Conservation (phyloP, 2,888 invertebrate species). For the Dermolepida albohirtum region DNA sequence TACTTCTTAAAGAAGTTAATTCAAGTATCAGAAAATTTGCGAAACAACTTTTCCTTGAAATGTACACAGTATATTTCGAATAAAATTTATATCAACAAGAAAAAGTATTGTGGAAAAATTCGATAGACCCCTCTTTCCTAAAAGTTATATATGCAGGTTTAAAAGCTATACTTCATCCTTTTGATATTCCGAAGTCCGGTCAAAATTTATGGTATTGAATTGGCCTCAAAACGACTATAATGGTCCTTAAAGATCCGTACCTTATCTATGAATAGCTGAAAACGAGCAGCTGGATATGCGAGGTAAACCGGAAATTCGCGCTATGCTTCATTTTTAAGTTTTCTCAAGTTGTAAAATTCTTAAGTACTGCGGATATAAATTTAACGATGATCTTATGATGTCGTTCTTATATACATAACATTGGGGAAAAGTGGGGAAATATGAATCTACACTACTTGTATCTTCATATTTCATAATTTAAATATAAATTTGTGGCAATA, state of each 20-base stretch:
- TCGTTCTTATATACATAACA: slow-evolving; percentile 7
- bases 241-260: slow-evolving; percentile 50
- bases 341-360: slow-evolving; percentile 39
- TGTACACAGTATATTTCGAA: slow-evolving; percentile 27
- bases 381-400: slow-evolving; percentile 32
- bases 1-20: slow-evolving; percentile 23
- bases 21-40: slow-evolving; percentile 17
- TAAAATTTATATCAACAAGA: slow-evolving; percentile 35
- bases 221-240: slow-evolving; percentile 52
- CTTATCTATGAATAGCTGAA: slow-evolving; percentile 52
- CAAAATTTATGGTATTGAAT: slow-evolving; percentile 53
- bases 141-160: slow-evolving; percentile 43
- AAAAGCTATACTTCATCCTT: slow-evolving; percentile 48
- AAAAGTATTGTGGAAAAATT: slow-evolving; percentile 38
- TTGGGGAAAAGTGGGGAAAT: not conserved
- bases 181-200: slow-evolving; percentile 51
- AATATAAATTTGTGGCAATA: too few species aligned
- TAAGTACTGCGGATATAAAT: slow-evolving; percentile 38
- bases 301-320: slow-evolving; percentile 48
- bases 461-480: too few species aligned
- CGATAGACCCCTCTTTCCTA: slow-evolving; percentile 32
- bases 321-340: slow-evolving; percentile 43
- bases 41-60: slow-evolving; percentile 12
- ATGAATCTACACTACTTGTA: too few species aligned
- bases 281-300: slow-evolving; percentile 49